These are phyloP conservation scores for Neotoma lepida DNA, from an alignment of 2,113 vertebrate species.

Conservation along the genomic window DNA sequence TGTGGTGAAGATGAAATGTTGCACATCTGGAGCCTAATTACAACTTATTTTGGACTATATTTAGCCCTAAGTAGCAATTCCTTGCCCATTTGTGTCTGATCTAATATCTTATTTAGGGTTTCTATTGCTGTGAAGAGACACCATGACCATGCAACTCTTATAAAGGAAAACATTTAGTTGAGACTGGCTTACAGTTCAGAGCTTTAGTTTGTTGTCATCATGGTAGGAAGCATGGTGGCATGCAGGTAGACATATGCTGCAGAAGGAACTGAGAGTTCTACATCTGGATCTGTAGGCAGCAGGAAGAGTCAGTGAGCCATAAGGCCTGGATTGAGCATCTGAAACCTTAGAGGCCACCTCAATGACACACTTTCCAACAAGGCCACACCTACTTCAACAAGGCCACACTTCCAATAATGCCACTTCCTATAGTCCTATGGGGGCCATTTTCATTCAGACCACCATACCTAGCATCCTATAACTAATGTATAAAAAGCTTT, in stretches of 20 bases:
- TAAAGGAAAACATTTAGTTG: neutral
- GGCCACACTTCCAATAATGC: neutral
- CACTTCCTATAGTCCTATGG: neutral
- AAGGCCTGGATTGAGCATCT: neutral
- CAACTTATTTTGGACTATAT: neutral
- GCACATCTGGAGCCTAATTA: neutral
- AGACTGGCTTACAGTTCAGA: neutral
- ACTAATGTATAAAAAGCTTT: neutral
- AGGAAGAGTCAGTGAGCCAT: neutral
- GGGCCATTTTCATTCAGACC: neutral
- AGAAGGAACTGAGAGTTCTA: neutral
- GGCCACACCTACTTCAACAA: no score
- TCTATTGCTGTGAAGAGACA: neutral
- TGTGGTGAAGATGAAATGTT: neutral
- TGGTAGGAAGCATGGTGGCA: neutral
- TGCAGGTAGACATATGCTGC: neutral
- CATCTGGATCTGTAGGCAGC: neutral
- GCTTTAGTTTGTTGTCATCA: neutral
- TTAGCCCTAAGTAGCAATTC: neutral
- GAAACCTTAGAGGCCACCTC: neutral
- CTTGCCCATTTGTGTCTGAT: neutral
- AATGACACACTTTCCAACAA: neutral
- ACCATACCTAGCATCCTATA: neutral
- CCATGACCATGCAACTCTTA: neutral
- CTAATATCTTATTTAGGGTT: neutral